A percentile compares a stretch with the other conserved stretches of the same genome.
Conservation (phyloP, 2,113 vertebrate genomes). For the Tragelaphus scriptus region DNA sequence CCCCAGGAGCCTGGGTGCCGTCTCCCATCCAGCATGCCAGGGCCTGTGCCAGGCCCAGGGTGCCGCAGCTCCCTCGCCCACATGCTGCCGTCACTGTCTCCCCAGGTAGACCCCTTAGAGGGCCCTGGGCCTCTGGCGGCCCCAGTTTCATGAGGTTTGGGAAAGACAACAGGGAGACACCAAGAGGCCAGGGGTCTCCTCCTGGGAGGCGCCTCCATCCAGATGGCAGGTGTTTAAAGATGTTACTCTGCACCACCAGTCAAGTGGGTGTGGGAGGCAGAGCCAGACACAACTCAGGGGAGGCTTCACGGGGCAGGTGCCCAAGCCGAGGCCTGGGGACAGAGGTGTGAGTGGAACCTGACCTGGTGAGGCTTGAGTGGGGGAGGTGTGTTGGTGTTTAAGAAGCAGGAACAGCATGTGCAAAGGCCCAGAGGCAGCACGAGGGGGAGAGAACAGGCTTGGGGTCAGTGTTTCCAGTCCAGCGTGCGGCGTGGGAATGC, state of each 20-base stretch:
- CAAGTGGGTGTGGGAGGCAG: neutral
- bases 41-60: neutral
- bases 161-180: neutral
- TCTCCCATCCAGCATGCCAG: neutral
- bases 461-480: neutral
- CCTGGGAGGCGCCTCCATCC: neutral
- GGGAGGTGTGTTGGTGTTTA: neutral
- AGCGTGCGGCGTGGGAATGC: neutral
- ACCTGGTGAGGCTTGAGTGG: neutral
- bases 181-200: neutral
- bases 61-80: neutral
- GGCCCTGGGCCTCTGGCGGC: neutral
- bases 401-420: neutral
- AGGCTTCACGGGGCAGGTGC: neutral
- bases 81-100: neutral
- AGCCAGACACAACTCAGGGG: neutral
- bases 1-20: neutral
- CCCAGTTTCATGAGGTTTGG: neutral
- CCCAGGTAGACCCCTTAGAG: neutral
- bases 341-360: neutral
- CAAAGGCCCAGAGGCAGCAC: neutral
- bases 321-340: neutral
- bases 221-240: neutral
- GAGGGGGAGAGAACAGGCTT: rapidly evolving
- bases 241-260: neutral